These are phyloP conservation scores for Lasioglossum morio DNA, from an alignment of 2,888 invertebrate genomes.

Conservation along the genomic window DNA sequence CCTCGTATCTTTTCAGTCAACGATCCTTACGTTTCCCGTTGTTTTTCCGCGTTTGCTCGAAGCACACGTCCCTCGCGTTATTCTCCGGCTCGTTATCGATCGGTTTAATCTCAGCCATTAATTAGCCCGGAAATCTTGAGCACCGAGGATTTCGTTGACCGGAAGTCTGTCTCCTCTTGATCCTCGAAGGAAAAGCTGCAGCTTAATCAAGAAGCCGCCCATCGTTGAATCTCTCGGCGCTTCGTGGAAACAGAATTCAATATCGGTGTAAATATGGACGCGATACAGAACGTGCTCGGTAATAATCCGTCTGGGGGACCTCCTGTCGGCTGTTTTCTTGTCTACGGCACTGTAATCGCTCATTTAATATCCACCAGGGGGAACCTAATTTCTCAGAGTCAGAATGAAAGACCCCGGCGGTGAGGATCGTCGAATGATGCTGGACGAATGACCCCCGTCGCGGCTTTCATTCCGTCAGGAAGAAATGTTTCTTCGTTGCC, in stretches of 20 bases:
- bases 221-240: constrained; percentile 13
- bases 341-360: constrained; percentile 51
- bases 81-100: constrained; percentile 1
- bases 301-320: constrained; percentile 56
- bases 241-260: constrained; percentile 57
- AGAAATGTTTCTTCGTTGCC: constrained; percentile 15
- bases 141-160: constrained; percentile 21
- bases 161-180: background rate
- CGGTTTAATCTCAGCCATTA: constrained; percentile 32
- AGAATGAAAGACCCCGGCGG: constrained; percentile 46
- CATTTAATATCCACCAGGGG: constrained; percentile 61
- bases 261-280: constrained; percentile 57
- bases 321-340: constrained; percentile 28
- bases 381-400: constrained; percentile 46
- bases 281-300: constrained; percentile 18
- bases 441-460: background rate
- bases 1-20: no score
- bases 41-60: background rate
- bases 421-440: constrained; percentile 25
- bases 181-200: background rate
- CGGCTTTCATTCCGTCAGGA: constrained; percentile 1
- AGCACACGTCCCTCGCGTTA: background rate
- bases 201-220: constrained; percentile 9
- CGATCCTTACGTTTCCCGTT: background rate
- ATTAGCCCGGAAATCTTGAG: constrained; percentile 47